Evolutionary conservation across 2,797 vertebrate genomes (phyloP).

Genomic region (Melanotaenia boesemani): DNA sequence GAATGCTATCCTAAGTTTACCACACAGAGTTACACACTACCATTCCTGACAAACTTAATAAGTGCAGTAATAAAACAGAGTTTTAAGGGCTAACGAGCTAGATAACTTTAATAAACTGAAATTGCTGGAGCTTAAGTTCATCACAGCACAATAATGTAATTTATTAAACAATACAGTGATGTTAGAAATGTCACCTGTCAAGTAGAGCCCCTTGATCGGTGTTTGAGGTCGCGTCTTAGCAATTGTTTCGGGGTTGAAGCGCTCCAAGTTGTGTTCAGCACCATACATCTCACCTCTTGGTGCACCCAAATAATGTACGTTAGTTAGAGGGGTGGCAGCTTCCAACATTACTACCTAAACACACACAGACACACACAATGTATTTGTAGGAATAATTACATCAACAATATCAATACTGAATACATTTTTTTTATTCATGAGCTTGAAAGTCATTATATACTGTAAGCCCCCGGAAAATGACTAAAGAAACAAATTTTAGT

Average conservation of each 20-base stretch:
- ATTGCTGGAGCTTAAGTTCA: background rate
- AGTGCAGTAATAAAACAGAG: no score
- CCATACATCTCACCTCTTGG: conserved; percentile 85
- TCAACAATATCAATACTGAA: no score
- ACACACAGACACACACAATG: background rate
- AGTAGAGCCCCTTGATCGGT: conserved; percentile 82
- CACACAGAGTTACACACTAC: no score
- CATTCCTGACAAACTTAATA: no score
- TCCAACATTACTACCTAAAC: conserved; percentile 84
- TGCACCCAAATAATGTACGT: conserved; percentile 84
- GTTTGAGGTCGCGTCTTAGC: conserved; percentile 81
- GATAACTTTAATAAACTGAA: no score
- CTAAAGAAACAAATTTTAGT: no score
- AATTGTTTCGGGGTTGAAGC: conserved; percentile 78
- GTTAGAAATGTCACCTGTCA: conserved; percentile 80
- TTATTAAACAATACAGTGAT: no score
- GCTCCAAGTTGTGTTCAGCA: conserved; percentile 81
- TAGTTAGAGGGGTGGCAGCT: conserved; percentile 83
- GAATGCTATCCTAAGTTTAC: no score
- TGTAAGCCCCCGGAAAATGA: no score
- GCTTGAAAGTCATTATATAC: no score
- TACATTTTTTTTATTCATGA: no score
- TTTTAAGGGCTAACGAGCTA: no score
- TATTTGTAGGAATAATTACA: background rate
- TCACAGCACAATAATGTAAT: background rate